Base-by-base conservation (phyloP, 2,888 invertebrate species). In the Incurvaria masculella region DNA sequence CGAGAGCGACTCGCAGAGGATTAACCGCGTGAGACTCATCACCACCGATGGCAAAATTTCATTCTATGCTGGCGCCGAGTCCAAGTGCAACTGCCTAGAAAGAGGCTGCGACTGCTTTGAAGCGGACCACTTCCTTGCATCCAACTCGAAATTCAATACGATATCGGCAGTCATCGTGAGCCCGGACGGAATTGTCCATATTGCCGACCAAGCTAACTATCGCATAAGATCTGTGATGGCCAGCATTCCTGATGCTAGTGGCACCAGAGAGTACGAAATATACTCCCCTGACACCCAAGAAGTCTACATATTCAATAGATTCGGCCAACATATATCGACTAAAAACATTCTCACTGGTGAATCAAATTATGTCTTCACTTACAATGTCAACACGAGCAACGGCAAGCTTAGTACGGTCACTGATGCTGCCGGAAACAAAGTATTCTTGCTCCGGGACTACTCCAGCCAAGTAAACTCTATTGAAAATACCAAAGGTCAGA, bases 261-360 rank as follows among this genome's bases (percentile, higher is more conserved):
- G 86, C 1, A 83, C 89, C 0, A 79, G 93, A 42, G 92, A 94
- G 62, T 98, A 97, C 64, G 94, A 96, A 66, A 94, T 99, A 49
- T 93, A 92, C 60, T 94, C 95, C 1, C 93, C 97, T 0, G 95
- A 96, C 59, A 93, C 94, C 2, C 96, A 97, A 68, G 97, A 97
- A 68, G 89, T 94, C 51, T 95, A 94, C 61, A 86, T 94, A 20
- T 95, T 95, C 73, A 95, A 95, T 61, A 80, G 94, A 56, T 94
- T 95, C 62, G 98, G 98, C 0, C 97, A 97, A 65, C 98, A 98
- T 63, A 86, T 94, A 2, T 88, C 91, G 48, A 97, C 97, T 0
- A 89, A 89, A 57, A 95, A 96, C 63, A 96, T 98, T 51, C 76
- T 97, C n/a, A 97, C 97, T 0, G 94, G 94, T 0, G 94, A 94